These are phyloP conservation scores for Phaedon cochleariae DNA, from an alignment of 2,888 invertebrate species.

Conservation along the genomic window DNA sequence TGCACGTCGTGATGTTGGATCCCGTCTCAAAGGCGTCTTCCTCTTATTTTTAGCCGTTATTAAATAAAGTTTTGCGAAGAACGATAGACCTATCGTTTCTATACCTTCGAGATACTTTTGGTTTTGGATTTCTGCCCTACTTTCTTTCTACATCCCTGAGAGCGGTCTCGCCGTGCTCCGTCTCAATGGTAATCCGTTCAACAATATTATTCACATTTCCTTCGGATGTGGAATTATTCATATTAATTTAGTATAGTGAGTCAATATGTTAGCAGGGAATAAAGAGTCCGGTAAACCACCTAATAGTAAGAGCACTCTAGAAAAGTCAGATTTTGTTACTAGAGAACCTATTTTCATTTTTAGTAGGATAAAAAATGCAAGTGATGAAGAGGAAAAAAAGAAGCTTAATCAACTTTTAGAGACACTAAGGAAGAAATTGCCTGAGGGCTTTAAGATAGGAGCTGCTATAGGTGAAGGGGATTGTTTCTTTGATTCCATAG, in stretches of 20 bases:
- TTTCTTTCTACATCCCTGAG: too few relatives aligned
- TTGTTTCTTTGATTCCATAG: constrained; percentile 45
- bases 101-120: too few relatives aligned
- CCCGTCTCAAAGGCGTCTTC: too few relatives aligned
- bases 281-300: constrained; percentile 10
- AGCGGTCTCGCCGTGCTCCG: too few relatives aligned
- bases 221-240: too few relatives aligned
- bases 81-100: too few relatives aligned
- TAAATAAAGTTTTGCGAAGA: too few relatives aligned
- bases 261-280: constrained; percentile 11
- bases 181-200: too few relatives aligned
- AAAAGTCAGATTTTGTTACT: constrained; percentile 22
- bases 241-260: constrained; percentile 10
- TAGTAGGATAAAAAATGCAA: constrained; percentile 14
- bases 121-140: too few relatives aligned
- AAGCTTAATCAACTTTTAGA: constrained; percentile 5
- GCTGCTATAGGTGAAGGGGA: constrained; percentile 43
- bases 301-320: constrained; percentile 19
- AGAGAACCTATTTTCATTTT: constrained; percentile 16
- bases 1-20: too few relatives aligned
- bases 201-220: too few relatives aligned
- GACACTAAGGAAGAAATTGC: constrained; percentile 7
- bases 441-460: constrained; percentile 41
- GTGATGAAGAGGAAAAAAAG: not conserved
- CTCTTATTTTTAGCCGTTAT: too few relatives aligned